Base-by-base conservation (phyloP, 1,140 invertebrate species). In the Drosophila lowei region DNA sequence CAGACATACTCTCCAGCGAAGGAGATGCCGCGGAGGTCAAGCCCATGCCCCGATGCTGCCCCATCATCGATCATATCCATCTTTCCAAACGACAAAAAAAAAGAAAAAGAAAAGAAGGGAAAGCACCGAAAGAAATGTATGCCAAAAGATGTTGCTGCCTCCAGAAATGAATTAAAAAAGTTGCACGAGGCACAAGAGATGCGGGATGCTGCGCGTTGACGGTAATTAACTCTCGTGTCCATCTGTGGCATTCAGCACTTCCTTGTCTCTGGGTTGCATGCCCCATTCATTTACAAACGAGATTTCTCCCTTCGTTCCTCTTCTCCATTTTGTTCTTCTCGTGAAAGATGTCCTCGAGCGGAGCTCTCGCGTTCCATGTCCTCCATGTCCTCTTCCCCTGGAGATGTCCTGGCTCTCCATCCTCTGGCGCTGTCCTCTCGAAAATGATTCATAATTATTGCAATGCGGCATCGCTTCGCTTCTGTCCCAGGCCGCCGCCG, bases 401-500 rank as follows among this genome's bases (percentile, higher is more conserved):
- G 18, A 77, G 60, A 60, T 74, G 65, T 62, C 72, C 58, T 13
- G 11, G 11, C 1, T 13, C 34, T 13, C 11, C 34, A 38, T 38
- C 34, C 34, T 38, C 34, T 38, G 11, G 11, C 11, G 11, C 34
- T 38, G 34, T 38, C 34, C 34, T 38, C 34, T 38, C 44, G 62
- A 73, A 66, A 71, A 81, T 85, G 80, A 89, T 81, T 89, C 85
- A 89, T 89, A 89, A 89, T 89, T 85, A 89, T 85, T 80, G 75
- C 86, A 85, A 89, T 89, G 85, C 75, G 80, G 78, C 80, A 81
- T 70, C 77, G 68, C 59, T 68, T 64, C 52, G 47, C 34, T 13
- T 38, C 34, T 13, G 34, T 11, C 34, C 11, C 34, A 38, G 34
- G 34, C 34, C 9, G 11, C 30, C 11, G 9, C 34, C 34, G 18